Conservation (phyloP, 2,113 vertebrate genomes). For the Panthera uncia region DNA sequence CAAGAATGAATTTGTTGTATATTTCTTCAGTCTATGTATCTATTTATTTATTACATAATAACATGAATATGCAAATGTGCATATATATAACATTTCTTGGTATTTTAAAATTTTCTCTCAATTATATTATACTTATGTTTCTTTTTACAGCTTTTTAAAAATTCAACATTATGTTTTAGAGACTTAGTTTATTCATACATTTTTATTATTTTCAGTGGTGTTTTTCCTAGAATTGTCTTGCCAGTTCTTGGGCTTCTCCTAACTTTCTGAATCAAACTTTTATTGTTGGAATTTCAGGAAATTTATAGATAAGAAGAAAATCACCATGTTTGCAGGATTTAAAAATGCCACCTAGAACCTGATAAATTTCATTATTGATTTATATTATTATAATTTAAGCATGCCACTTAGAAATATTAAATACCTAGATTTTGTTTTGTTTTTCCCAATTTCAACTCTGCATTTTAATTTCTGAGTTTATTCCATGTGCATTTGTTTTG, state of each 20-base stretch:
- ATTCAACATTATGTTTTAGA: neutral
- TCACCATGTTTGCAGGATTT: neutral
- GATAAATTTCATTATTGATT: neutral
- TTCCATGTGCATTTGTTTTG: neutral
- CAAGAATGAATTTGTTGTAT: neutral
- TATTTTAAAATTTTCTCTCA: neutral
- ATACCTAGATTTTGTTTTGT: neutral
- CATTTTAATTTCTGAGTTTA: neutral
- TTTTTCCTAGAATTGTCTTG: neutral
- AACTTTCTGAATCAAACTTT: conserved; percentile 11
- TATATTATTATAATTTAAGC: neutral
- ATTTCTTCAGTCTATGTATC: neutral
- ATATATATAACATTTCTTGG: neutral
- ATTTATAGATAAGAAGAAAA: neutral
- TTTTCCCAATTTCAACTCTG: neutral
- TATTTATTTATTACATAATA: neutral
- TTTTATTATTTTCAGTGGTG: neutral
- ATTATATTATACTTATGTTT: neutral
- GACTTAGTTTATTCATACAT: neutral
- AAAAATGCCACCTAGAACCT: neutral
- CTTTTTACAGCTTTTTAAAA: neutral
- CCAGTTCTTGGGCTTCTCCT: neutral
- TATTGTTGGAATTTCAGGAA: neutral
- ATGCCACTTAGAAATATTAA: neutral
- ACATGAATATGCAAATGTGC: neutral